A percentile compares a stretch with the other conserved stretches of the same genome.
These are phyloP conservation scores for Epicauta chinensis DNA, from an alignment of 1,140 invertebrate genomes.

Conservation along the genomic window DNA sequence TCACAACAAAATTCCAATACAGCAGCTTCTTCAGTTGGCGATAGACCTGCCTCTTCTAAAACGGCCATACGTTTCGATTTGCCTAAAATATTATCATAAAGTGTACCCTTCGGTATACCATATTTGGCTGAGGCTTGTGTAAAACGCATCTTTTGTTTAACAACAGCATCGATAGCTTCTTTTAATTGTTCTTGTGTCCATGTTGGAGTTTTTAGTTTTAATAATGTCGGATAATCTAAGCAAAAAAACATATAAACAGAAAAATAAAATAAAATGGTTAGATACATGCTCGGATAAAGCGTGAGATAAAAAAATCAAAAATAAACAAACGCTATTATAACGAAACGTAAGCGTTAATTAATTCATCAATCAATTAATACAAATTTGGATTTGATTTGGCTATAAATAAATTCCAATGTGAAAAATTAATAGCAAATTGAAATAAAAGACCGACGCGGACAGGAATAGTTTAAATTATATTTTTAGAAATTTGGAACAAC, in stretches of 20 bases:
- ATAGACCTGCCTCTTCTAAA: constrained; percentile 60
- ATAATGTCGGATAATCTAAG: constrained; percentile 52
- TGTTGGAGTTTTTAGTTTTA: constrained; percentile 67
- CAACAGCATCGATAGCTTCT: constrained; percentile 68
- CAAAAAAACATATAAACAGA: constrained; percentile 26
- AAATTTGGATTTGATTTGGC: too few relatives aligned
- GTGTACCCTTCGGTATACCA: constrained; percentile 69
- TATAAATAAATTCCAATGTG: too few relatives aligned
- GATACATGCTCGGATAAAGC: constrained; percentile 16
- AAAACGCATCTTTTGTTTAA: constrained; percentile 69
- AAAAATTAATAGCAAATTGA: too few relatives aligned
- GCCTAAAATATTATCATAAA: constrained; percentile 73
- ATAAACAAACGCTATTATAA: neutral
- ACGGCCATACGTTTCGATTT: constrained; percentile 72
- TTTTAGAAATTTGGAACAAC: too few relatives aligned
- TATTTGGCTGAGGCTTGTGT: constrained; percentile 64
- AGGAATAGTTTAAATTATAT: too few relatives aligned
- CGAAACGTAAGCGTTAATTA: too few relatives aligned
- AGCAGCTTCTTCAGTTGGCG: constrained; percentile 55
- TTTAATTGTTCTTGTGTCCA: constrained; percentile 69
- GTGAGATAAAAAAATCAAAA: constrained; percentile 14
- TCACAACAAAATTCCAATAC: constrained; percentile 70
- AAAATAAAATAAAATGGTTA: constrained; percentile 17
- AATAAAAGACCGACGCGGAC: too few relatives aligned
- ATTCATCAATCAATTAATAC: too few relatives aligned